Percentiles rank a stretch among this genome's conserved stretches.
These are phyloP conservation scores for Porites lutea DNA, from an alignment of 64 coral and sea anemone species.

Conservation along the genomic window DNA sequence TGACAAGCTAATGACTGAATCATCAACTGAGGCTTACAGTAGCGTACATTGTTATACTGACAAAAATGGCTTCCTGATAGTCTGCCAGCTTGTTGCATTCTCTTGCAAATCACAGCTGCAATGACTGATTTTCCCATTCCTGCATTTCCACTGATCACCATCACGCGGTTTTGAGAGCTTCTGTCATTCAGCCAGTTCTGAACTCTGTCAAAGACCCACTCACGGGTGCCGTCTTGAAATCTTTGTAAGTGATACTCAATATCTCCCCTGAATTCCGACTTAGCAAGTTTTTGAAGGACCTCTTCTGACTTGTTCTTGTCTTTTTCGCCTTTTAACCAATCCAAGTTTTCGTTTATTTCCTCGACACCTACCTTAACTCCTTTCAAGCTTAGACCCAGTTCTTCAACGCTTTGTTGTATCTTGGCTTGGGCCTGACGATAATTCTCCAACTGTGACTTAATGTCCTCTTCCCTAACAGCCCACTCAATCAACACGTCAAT, in stretches of 20 bases:
- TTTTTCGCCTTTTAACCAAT: not conserved
- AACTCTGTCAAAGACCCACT: slow-evolving; percentile 6
- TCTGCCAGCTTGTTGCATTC: not conserved
- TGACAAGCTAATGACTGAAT: too few relatives aligned
- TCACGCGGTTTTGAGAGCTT: not conserved
- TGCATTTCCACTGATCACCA: slow-evolving; percentile 46
- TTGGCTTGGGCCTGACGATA: not conserved
- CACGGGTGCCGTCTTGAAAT: not conserved
- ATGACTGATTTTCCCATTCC: not conserved
- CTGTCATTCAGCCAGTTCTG: not conserved
- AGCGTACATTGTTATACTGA: too few relatives aligned
- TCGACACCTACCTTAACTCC: not conserved
- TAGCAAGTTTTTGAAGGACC: not conserved
- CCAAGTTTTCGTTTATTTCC: not conserved
- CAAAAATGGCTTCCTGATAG: not conserved
- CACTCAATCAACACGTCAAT: too few relatives aligned
- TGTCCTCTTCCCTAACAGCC: not conserved
- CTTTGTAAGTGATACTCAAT: not conserved
- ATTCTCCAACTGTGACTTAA: not conserved
- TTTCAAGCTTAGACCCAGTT: too few relatives aligned
- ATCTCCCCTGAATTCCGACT: not conserved
- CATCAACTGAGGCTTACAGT: too few relatives aligned
- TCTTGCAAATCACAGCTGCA: too few relatives aligned
- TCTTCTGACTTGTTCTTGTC: not conserved
- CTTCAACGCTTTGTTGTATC: not conserved